Evolutionary conservation across 2,113 vertebrate genomes (phyloP).

Genomic region (Mellivora capensis): DNA sequence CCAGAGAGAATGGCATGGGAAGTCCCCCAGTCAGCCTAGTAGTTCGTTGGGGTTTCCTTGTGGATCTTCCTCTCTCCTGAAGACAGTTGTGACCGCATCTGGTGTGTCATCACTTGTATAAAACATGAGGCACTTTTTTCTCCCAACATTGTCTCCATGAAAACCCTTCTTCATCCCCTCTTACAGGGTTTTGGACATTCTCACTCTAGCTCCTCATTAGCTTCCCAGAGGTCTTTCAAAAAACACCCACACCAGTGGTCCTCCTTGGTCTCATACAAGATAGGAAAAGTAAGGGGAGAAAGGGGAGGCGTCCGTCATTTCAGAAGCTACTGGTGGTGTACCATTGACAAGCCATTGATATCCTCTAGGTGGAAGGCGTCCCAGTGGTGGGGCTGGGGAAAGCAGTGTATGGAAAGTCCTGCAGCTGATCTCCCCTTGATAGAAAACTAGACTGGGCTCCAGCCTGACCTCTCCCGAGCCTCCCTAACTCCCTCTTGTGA

Average conservation of each 20-base stretch:
- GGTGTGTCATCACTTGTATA: not conserved
- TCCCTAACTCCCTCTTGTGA: not conserved
- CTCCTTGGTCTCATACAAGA: not conserved
- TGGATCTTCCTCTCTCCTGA: not conserved
- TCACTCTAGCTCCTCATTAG: not conserved
- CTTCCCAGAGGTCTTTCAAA: not conserved
- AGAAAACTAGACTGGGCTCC: not conserved
- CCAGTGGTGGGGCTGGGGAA: not conserved
- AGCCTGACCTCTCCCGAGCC: not conserved
- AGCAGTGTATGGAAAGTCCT: rapidly evolving
- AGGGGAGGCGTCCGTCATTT: not conserved
- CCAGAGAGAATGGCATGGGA: not conserved
- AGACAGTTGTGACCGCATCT: not conserved
- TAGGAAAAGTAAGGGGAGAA: not conserved
- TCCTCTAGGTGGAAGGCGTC: not conserved
- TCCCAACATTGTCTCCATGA: not conserved
- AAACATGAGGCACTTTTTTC: not conserved
- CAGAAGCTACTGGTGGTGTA: not conserved
- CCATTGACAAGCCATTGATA: not conserved
- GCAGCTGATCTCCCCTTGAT: not conserved
- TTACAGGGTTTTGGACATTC: not conserved
- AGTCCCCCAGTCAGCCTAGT: not conserved
- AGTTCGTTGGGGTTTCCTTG: not conserved
- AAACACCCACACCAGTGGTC: not conserved
- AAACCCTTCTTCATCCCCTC: not conserved